Evolutionary conservation across 1,140 invertebrate genomes (phyloP), one percentile per base, ranked within the genome.

Genomic region (Pantala flavescens): DNA sequence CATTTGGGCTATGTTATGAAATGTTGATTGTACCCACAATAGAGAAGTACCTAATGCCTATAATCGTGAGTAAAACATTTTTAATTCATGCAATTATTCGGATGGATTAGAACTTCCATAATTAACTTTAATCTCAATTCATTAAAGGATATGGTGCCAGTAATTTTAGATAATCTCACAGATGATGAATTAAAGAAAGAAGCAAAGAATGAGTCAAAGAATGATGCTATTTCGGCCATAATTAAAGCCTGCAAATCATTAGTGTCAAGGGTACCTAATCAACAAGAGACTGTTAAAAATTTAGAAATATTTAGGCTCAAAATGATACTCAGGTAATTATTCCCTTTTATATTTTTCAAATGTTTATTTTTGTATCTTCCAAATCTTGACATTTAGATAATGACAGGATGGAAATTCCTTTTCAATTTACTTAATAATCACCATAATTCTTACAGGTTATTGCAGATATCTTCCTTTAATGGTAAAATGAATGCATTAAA

Each of bases 401-500:
- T 70, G 28, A 63, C n/a, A n/a, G n/a, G n/a, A 71, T 74, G 43
- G 28, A 9, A n/a, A 36, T 36, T 36, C 28, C 28, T 36, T 36
- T 36, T 36, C 2, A 36, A 36, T 36, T 36, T 5, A 5, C 28
- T 36, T 36, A 36, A 36, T 9, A 72, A 72, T 28, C 63, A 55
- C 72, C 24, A 42, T 23, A 55, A 49, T 11, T 73, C 71, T 79
- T 79, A 70, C 78, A 90, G 95, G 81, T 89, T 97, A 78, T 84
- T 98, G 73, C 94, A 98, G 87, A 97, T 98, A 81, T 98, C 96
- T 19, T 98, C 96, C 55, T 99, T 98, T 81, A 98, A 98, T 85
- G 96, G 97, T 12, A 98, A 98, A 86, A 99, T 99, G 97, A 98
- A 97, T 82, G 96, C 97, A 36, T 85, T 99, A 43, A 98, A 98